Evolutionary conservation across 2,888 invertebrate genomes (phyloP), one percentile per base, ranked within the genome.

Genomic region (Hypsopygia costalis): DNA sequence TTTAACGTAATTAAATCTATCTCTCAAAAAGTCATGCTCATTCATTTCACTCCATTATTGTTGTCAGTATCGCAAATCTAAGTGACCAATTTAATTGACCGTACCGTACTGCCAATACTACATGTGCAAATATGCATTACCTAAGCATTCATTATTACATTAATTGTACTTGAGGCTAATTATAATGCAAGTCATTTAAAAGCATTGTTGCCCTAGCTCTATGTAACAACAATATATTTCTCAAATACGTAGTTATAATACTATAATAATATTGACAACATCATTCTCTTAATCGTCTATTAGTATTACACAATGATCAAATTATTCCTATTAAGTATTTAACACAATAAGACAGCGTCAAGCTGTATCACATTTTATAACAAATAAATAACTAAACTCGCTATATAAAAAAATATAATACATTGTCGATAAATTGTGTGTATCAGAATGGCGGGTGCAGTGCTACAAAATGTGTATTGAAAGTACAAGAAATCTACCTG

Each of bases 331-430:
- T 64, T 63, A 62, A 67, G 50, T 67, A 71, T 66, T 70, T 59
- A 78, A 78, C 66, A 66, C 61, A 75, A 65, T 47, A 49, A 62
- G 48, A 74, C 83, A 85, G 83, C 83, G 39, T 74, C 56, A 76
- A 80, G 81, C 85, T 76, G 82, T 60, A 76, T 79, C 76, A 80
- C 74, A 79, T 74, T 75, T 76, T 57, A 69, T 60, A 68, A 72
- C 75, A 58, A 71, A 75, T 41, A 77, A 74, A 70, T 71, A 76
- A 79, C 81, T 76, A 80, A 71, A 72, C 6, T 63, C 61, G 61
- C 64, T 65, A 62, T 75, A 66, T 61, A 70, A 74, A 71, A 73
- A 66, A 78, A 62, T 66, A 71, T 62, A 66, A 63, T 68, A 80
- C 73, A 78, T 62, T 63, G 59, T 61, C 58, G 59, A 66, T 58